These are phyloP conservation scores for Pangasius mekongensis DNA, from an alignment of 2,797 vertebrate species.

Conservation along the genomic window DNA sequence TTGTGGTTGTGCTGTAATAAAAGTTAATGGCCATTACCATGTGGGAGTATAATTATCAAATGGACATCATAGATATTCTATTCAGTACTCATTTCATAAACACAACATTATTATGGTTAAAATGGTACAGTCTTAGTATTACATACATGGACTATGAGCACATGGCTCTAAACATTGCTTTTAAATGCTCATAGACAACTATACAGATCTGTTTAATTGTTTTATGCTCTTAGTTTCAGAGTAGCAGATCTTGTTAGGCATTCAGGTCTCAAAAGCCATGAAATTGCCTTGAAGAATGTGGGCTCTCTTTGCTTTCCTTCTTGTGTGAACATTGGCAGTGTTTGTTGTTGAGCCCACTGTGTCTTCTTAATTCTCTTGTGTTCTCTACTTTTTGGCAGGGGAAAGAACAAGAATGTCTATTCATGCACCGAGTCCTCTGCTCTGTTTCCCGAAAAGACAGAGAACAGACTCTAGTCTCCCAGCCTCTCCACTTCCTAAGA, in stretches of 20 bases:
- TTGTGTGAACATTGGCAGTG: conserved; percentile 22
- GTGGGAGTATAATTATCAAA: not conserved
- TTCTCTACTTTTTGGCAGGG: not conserved
- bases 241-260: conserved; percentile 2
- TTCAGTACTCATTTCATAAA: not conserved
- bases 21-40: conserved; percentile 3
- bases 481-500: conserved; percentile 1
- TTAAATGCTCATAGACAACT: not conserved
- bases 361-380: conserved; percentile 34
- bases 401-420: conserved; percentile 19
- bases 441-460: conserved; percentile 8
- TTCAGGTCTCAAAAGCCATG: conserved; percentile 26
- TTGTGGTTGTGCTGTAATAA: not conserved
- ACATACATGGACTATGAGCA: not conserved
- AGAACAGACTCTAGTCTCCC: not conserved
- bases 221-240: not conserved
- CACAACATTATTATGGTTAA: not conserved
- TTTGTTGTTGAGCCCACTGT: conserved; percentile 12
- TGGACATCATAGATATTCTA: conserved; percentile 1
- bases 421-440: conserved; percentile 9
- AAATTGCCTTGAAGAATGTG: conserved; percentile 15
- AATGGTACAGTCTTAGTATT: not conserved
- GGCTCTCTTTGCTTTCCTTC: conserved; percentile 28
- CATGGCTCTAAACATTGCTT: not conserved
- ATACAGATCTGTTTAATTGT: conserved; percentile 7